phyloP scores from a whole-genome alignment of 1,140 invertebrate genomes.

The Lepidostoma basale region DNA sequence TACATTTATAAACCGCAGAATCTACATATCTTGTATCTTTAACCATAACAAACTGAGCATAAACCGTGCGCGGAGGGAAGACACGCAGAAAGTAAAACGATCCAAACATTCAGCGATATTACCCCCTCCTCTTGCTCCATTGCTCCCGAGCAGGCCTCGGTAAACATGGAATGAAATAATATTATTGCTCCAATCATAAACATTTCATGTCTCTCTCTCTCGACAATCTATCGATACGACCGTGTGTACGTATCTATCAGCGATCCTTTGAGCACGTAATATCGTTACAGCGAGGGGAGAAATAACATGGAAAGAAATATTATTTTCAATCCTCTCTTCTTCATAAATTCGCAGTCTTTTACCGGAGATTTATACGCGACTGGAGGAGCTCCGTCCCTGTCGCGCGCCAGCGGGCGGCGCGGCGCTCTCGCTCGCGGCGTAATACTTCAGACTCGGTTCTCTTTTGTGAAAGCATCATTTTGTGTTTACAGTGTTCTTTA shows the following conservation, averaged over 20 bases:
- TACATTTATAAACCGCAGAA: slow-evolving; percentile 6
- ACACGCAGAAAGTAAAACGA: slow-evolving; percentile 27
- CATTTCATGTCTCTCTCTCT: slow-evolving; percentile 37
- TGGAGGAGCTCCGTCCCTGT: slow-evolving; percentile 10
- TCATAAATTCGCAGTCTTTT: slow-evolving; percentile 45
- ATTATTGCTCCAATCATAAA: slow-evolving; percentile 41
- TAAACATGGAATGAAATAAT: slow-evolving; percentile 37
- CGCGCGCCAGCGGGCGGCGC: not conserved
- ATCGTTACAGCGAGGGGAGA: slow-evolving; percentile 39
- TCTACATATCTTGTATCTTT: slow-evolving; percentile 15
- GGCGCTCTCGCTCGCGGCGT: slow-evolving; percentile 18
- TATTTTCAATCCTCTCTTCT: slow-evolving; percentile 40
- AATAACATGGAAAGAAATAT: slow-evolving; percentile 35
- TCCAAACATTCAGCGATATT: slow-evolving; percentile 28
- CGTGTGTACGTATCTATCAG: slow-evolving; percentile 1
- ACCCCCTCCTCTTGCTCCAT: not conserved
- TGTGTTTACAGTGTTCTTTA: slow-evolving; percentile 38
- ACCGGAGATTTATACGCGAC: slow-evolving; percentile 33
- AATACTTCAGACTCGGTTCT: slow-evolving; percentile 21
- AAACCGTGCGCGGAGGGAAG: not conserved
- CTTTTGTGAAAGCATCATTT: slow-evolving; percentile 38
- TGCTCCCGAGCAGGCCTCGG: not conserved
- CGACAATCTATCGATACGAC: slow-evolving; percentile 33
- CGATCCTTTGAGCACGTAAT: slow-evolving; percentile 41
- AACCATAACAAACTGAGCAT: slow-evolving; percentile 14